These are phyloP conservation scores for Setophaga coronata DNA, from an alignment of 2,113 vertebrate species.

Conservation along the genomic window DNA sequence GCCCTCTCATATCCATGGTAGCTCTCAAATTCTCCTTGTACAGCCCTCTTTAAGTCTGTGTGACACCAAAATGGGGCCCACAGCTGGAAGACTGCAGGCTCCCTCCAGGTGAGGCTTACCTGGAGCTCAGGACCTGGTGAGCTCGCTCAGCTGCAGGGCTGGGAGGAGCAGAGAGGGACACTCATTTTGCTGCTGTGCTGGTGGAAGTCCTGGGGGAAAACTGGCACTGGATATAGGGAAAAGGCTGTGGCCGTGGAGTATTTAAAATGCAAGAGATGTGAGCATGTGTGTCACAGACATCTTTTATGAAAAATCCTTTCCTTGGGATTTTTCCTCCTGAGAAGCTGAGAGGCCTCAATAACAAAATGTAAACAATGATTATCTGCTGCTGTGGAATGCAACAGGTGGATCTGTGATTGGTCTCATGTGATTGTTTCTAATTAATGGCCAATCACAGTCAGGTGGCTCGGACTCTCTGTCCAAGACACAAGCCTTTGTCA, in stretches of 20 bases:
- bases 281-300: background rate
- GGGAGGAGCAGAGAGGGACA: accelerated
- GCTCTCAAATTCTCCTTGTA: background rate
- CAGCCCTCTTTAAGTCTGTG: background rate
- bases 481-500: too few relatives aligned
- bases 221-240: background rate
- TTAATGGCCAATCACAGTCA: too few relatives aligned
- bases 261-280: background rate
- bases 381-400: too few relatives aligned
- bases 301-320: too few relatives aligned
- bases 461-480: too few relatives aligned
- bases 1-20: background rate
- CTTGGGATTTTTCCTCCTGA: too few relatives aligned
- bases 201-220: background rate
- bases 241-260: background rate
- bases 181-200: accelerated
- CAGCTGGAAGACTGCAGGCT: background rate
- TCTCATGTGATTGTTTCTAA: too few relatives aligned
- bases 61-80: background rate
- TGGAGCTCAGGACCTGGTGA: background rate
- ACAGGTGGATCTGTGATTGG: too few relatives aligned
- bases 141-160: accelerated
- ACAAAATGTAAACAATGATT: too few relatives aligned
- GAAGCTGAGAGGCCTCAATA: too few relatives aligned
- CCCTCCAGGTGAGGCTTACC: background rate